These are phyloP conservation scores for Hippocampus mohnikei DNA, from an alignment of 2,113 vertebrate genomes.

Conservation along the genomic window DNA sequence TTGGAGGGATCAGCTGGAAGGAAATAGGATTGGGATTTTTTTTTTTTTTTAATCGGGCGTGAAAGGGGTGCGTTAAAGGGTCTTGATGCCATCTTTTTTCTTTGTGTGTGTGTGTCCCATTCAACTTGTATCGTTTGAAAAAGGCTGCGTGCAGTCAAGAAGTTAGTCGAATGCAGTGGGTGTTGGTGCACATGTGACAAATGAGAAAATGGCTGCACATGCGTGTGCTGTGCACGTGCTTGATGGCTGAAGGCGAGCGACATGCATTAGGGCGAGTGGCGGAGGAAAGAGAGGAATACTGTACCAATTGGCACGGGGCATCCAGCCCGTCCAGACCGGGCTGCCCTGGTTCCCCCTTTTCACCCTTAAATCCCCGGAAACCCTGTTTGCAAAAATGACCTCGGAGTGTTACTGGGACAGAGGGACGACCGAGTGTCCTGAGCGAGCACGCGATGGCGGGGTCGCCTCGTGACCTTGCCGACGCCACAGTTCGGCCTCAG, in stretches of 20 bases:
- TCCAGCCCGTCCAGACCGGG: slow-evolving; percentile 99
- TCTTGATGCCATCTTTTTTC: slow-evolving; percentile 3
- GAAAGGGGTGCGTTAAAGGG: slow-evolving; percentile 49
- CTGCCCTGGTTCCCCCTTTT: slow-evolving; percentile 99
- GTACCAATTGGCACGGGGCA: slow-evolving; percentile 99
- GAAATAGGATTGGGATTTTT: slow-evolving; percentile 20
- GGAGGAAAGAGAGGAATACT: slow-evolving; percentile 93
- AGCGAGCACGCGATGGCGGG: slow-evolving; percentile 65
- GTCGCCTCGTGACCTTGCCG: slow-evolving; percentile 56
- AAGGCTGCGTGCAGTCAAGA: slow-evolving; percentile 54
- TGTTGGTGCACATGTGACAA: background rate
- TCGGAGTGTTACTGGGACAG: slow-evolving; percentile 87
- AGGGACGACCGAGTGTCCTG: slow-evolving; percentile 49
- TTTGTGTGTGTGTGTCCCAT: background rate
- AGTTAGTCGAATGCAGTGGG: slow-evolving; percentile 36
- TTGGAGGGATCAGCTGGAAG: slow-evolving; percentile 27
- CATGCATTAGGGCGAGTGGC: slow-evolving; percentile 83
- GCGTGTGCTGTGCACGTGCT: slow-evolving; percentile 8
- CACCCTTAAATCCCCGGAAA: slow-evolving; percentile 99
- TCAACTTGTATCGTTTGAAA: slow-evolving; percentile 11
- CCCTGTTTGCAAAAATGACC: slow-evolving; percentile 99
- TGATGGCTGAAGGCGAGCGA: slow-evolving; percentile 47
- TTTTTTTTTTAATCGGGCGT: slow-evolving; percentile 31
- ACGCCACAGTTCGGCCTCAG: slow-evolving; percentile 29
- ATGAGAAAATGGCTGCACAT: slow-evolving; percentile 22